phyloP scores from a whole-genome alignment of 2,797 vertebrate species.

The Poecilia picta region DNA sequence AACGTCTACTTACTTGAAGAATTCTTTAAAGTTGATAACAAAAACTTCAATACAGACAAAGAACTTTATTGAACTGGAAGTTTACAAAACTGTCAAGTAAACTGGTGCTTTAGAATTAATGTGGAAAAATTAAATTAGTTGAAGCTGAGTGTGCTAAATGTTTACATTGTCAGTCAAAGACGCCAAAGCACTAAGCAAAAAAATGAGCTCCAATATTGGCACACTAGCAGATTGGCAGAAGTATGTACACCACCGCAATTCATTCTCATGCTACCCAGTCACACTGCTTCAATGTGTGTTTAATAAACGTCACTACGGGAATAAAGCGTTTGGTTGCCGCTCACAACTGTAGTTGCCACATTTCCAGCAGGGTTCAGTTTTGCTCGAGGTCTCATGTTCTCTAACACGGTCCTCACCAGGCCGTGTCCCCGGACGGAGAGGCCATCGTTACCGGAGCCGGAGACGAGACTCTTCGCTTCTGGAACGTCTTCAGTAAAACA shows the following conservation, averaged over 20 bases:
- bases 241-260: neutral
- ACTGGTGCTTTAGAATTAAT: no score
- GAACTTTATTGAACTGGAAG: no score
- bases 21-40: no score
- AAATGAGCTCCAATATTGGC: neutral
- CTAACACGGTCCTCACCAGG: slow-evolving; percentile 57
- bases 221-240: neutral
- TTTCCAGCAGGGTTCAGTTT: neutral
- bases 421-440: slow-evolving; percentile 85
- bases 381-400: neutral
- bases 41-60: no score
- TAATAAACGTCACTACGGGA: neutral
- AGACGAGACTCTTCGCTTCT: slow-evolving; percentile 86
- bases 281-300: neutral
- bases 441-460: slow-evolving; percentile 87
- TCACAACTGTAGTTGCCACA: neutral
- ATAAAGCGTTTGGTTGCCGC: neutral
- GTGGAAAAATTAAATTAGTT: no score
- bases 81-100: no score
- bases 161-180: neutral
- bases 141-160: no score
- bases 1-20: no score
- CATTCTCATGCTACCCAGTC: neutral
- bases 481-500: slow-evolving; percentile 88
- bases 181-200: neutral